Conservation (phyloP, 2,888 invertebrate species). For the Ceriagrion tenellum region DNA sequence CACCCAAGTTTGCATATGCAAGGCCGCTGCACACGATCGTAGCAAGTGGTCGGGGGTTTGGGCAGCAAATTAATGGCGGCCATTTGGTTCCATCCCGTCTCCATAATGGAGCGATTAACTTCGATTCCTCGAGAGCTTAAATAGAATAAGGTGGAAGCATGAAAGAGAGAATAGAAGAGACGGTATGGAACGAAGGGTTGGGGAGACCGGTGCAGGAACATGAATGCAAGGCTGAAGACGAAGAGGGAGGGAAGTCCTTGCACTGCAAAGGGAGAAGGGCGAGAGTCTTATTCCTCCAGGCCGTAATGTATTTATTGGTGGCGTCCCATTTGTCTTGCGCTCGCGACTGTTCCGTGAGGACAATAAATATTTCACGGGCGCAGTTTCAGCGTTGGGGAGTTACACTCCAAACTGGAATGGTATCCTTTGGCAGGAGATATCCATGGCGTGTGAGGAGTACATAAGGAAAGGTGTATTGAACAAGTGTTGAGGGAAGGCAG, state of each 20-base stretch:
- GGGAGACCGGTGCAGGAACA: neutral
- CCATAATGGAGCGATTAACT: constrained; percentile 35
- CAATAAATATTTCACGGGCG: constrained; percentile 12
- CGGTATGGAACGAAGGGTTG: neutral
- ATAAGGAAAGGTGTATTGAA: too few relatives aligned
- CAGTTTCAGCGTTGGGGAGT: neutral
- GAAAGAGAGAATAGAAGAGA: neutral
- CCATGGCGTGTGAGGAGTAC: neutral
- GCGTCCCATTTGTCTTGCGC: constrained; percentile 22
- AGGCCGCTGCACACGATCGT: neutral
- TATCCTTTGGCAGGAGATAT: neutral
- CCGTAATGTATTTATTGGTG: constrained; percentile 41
- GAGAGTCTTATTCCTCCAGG: neutral
- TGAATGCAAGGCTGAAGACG: neutral
- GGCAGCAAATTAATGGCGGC: neutral
- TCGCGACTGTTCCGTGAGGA: neutral
- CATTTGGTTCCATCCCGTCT: constrained; percentile 23
- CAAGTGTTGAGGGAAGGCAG: neutral
- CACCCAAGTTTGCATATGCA: neutral
- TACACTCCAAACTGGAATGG: neutral
- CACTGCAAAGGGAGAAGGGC: neutral
- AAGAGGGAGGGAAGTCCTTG: neutral
- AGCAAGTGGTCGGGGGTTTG: neutral
- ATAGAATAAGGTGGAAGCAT: neutral
- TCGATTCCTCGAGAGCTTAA: neutral